Evolutionary conservation across 2,888 invertebrate species (phyloP).

Genomic region (Dioctria rufipes): DNA sequence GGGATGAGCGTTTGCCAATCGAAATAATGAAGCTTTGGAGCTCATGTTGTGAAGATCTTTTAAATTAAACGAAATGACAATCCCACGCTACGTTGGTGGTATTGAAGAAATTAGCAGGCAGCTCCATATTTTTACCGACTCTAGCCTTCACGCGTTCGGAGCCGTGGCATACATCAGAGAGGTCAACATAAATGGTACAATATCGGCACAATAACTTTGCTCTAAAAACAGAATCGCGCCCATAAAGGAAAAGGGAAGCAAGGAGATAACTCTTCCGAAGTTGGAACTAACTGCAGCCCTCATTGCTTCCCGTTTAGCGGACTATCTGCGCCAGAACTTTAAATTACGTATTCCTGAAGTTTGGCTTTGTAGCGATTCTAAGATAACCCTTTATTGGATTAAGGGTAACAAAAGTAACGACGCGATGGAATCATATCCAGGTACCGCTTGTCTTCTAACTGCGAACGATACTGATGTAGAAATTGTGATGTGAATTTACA

Average conservation of each 20-base stretch:
- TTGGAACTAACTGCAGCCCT: not conserved
- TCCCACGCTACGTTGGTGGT: conserved; percentile 30
- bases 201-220: not conserved
- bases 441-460: no score
- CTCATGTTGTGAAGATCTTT: not conserved
- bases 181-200: not conserved
- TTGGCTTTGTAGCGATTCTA: not conserved
- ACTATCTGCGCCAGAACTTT: not conserved
- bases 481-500: no score
- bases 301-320: not conserved
- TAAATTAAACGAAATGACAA: conserved; percentile 22
- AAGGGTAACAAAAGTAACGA: not conserved
- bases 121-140: not conserved
- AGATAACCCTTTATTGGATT: not conserved
- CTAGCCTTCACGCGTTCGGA: not conserved
- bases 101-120: not conserved
- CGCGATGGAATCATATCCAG: not conserved
- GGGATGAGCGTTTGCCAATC: not conserved
- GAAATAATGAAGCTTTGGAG: conserved; percentile 35
- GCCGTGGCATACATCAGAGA: not conserved
- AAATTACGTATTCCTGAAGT: not conserved
- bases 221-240: not conserved
- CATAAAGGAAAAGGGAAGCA: not conserved
- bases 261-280: conserved; percentile 1
- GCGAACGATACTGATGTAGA: not conserved